These are phyloP conservation scores for Lepidurus apus DNA, from an alignment of 1,140 invertebrate genomes.

Conservation along the genomic window DNA sequence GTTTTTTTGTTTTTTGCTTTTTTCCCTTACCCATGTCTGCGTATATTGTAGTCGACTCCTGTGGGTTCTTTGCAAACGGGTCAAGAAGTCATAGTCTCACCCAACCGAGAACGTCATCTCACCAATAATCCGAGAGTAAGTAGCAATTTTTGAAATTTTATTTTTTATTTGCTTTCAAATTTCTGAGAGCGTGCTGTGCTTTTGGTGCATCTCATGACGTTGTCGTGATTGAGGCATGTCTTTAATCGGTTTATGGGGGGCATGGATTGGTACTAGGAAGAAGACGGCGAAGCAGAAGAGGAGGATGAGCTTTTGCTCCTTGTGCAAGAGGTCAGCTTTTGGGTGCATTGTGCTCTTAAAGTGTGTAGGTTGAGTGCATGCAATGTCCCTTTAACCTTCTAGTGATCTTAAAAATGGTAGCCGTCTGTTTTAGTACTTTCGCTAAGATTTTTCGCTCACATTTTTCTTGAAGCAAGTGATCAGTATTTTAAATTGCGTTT, in stretches of 20 bases:
- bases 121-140: constrained; percentile 67
- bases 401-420: background rate
- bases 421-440: background rate
- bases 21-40: constrained; percentile 33
- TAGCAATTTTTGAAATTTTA: background rate
- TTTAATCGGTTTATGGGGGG: constrained; percentile 17
- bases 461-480: background rate
- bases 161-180: constrained; percentile 17
- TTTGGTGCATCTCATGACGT: background rate
- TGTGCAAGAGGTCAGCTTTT: constrained; percentile 27
- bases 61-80: constrained; percentile 76
- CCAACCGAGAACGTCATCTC: constrained; percentile 76
- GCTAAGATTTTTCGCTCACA: background rate
- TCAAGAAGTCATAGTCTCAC: constrained; percentile 81
- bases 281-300: constrained; percentile 28
- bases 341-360: constrained; percentile 18
- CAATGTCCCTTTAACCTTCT: constrained; percentile 25
- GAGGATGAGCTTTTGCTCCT: constrained; percentile 26
- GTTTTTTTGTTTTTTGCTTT: constrained; percentile 32
- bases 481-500: constrained; percentile 32
- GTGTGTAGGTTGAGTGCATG: background rate
- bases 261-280: background rate
- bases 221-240: background rate
- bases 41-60: constrained; percentile 70
- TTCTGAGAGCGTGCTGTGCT: background rate